Evolutionary conservation across 2,113 vertebrate species (phyloP), one percentile per base, ranked within the genome.

Genomic region (Platichthys stellatus): DNA sequence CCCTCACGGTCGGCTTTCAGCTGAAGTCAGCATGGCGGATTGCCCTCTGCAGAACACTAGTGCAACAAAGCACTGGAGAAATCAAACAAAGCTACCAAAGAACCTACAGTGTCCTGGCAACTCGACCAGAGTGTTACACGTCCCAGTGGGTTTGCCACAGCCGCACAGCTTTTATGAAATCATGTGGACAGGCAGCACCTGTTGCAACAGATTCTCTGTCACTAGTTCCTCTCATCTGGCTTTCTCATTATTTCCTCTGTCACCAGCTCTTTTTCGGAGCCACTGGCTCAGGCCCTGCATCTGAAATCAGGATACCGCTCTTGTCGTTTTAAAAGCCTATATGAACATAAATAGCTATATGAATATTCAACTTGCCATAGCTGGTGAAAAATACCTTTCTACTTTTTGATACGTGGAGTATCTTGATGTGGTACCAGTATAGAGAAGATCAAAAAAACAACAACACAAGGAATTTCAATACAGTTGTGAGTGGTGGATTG

Each of bases 141-240:
- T 79, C 69, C 26, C 61, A 54, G 28, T 69, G 71, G 45, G n/a
- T 81, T 79, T 68, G 24, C 40, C n/a, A 49, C 66, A 69, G 38
- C 49, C 51, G 62, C 21, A n/a, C 2, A 24, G 72, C 59, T 76
- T 78, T 77, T 66, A 73, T 69, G 38, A 79, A 84, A 78, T 76
- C 38, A 56, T 56, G 60, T 75, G 26, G 58, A 80, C 43, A 60
- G 60, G 31, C 60, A 69, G 53, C 73, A 82, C 74, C 59, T 86
- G 71, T 77, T 63, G 63, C 26, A 18, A 26, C 69, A 72, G 62
- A 63, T 78, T 66, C 23, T 31, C 59, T 66, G 75, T 75, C 69
- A 58, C 14, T 21, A n/a, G 28, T 69, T 60, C 43, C 63, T 66
- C 49, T 69, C 59, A 38, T 78, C 80, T 54, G 23, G 26, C 24